Percentiles rank a stretch among this genome's conserved stretches.
Evolutionary conservation across 2,797 vertebrate species (phyloP).

Genomic region (Kryptopterus vitreolus): DNA sequence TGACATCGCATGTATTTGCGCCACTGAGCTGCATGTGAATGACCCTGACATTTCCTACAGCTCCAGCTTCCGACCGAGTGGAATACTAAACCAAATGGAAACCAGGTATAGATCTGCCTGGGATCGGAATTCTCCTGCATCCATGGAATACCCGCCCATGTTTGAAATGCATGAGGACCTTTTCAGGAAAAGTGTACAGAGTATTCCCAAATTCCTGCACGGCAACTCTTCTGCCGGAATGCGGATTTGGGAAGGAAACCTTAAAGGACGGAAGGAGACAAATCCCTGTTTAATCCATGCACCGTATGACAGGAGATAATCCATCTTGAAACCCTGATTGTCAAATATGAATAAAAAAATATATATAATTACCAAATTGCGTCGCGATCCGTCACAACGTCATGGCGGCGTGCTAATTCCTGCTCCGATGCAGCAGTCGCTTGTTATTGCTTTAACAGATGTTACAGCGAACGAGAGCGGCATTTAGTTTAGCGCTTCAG

Average conservation of each 20-base stretch:
- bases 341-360: no score
- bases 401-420: constrained; percentile 65
- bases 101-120: constrained; percentile 38
- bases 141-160: constrained; percentile 63
- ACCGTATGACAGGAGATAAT: constrained; percentile 76
- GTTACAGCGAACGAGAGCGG: constrained; percentile 62
- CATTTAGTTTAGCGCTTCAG: neutral
- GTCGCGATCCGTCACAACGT: constrained; percentile 70
- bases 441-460: constrained; percentile 62
- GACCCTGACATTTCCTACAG: constrained; percentile 72
- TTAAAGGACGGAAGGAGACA: constrained; percentile 76
- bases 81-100: constrained; percentile 68
- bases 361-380: no score
- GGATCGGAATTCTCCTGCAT: constrained; percentile 44
- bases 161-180: constrained; percentile 66
- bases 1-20: constrained; percentile 25
- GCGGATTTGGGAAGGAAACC: constrained; percentile 66
- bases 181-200: constrained; percentile 66
- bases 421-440: constrained; percentile 56
- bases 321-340: constrained; percentile 67
- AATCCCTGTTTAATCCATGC: constrained; percentile 75
- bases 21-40: constrained; percentile 73
- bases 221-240: constrained; percentile 70
- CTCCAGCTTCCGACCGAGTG: constrained; percentile 69
- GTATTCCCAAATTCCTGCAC: constrained; percentile 67